Percentiles rank a stretch among this genome's conserved stretches.
Conservation (phyloP, 2,113 vertebrate genomes). For the Gopherus flavomarginatus region DNA sequence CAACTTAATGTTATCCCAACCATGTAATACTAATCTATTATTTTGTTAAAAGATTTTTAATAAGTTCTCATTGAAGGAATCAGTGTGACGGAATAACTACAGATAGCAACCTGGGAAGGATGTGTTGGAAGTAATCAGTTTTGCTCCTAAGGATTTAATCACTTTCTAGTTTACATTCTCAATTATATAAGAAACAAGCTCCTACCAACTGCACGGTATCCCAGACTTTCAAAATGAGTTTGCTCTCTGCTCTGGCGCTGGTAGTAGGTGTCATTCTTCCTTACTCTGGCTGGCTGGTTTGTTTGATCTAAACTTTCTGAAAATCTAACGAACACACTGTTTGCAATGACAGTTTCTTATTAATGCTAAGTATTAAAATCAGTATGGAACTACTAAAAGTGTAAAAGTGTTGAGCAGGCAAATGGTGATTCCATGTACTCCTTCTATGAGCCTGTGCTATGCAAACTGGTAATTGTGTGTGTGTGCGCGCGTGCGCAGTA, state of each 20-base stretch:
- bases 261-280: background rate
- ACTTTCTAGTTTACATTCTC: background rate
- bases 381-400: constrained; percentile 10
- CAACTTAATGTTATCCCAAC: background rate
- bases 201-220: background rate
- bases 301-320: constrained; percentile 40
- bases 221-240: background rate
- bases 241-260: background rate
- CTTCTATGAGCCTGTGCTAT: background rate
- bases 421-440: background rate
- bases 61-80: background rate
- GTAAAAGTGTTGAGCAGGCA: background rate
- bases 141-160: background rate
- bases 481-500: background rate
- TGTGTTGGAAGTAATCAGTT: background rate
- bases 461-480: background rate
- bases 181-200: background rate
- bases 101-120: background rate
- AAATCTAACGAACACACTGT: constrained; percentile 6
- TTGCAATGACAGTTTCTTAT: constrained; percentile 35
- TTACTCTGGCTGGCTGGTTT: constrained; percentile 27
- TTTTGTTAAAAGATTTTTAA: background rate
- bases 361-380: background rate
- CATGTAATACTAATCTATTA: background rate
- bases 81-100: background rate